Evolutionary conservation across 2,797 vertebrate species (phyloP).

Genomic region (Pseudomugil gertrudae): DNA sequence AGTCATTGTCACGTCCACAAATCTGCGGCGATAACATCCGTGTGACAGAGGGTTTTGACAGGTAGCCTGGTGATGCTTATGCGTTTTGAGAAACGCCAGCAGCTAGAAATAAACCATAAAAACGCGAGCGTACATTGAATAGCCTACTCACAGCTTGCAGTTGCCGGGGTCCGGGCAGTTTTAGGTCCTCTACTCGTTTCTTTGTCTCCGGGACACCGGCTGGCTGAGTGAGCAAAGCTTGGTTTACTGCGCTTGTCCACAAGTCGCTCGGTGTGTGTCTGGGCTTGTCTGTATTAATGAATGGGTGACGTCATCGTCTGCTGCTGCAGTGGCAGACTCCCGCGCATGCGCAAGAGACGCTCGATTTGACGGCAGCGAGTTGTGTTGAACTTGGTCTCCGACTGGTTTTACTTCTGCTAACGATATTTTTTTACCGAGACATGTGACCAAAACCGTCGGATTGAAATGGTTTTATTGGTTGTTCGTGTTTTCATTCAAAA

Average conservation of each 20-base stretch:
- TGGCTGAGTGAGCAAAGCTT: neutral
- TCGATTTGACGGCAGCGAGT: neutral
- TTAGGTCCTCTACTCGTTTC: no score
- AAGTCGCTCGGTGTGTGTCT: conserved; percentile 11
- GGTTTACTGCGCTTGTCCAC: neutral
- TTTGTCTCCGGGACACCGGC: conserved; percentile 6
- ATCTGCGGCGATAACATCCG: conserved; percentile 2
- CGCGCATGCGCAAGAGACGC: conserved; percentile 15
- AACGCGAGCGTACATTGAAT: neutral
- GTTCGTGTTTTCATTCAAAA: neutral
- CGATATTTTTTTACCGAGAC: neutral
- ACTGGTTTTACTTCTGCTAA: neutral
- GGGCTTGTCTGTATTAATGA: conserved; percentile 20
- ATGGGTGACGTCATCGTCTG: conserved; percentile 26
- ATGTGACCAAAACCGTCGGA: neutral
- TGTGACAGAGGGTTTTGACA: conserved; percentile 49
- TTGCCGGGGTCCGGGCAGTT: no score
- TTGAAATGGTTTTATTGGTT: neutral
- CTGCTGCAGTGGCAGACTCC: neutral
- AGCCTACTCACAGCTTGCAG: neutral
- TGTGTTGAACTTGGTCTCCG: neutral
- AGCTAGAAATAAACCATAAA: neutral
- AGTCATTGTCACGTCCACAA: conserved; percentile 48
- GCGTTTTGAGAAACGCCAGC: neutral
- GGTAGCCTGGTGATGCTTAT: conserved; percentile 50